Conservation (phyloP, 1,140 invertebrate genomes). For the Polypedilum vanderplanki region DNA sequence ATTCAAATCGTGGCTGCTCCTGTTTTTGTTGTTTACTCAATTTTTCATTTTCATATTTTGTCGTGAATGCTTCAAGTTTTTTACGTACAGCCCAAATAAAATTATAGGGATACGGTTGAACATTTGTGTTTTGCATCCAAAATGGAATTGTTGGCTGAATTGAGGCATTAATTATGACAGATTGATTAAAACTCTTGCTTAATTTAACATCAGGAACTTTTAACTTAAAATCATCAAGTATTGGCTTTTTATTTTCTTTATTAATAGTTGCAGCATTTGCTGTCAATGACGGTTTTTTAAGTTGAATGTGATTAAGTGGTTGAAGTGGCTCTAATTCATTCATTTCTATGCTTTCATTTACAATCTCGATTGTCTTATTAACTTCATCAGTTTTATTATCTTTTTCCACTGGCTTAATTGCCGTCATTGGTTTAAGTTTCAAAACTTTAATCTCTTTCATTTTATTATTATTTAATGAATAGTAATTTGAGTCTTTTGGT, state of each 20-base stretch:
- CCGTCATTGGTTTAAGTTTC: neutral
- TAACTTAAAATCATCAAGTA: neutral
- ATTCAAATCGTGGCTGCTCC: neutral
- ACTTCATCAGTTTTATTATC: neutral
- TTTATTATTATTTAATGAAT: neutral
- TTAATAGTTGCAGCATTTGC: too few relatives aligned
- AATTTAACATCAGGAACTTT: neutral
- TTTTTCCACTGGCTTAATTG: neutral
- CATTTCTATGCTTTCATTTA: neutral
- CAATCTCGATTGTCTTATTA: neutral
- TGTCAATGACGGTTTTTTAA: neutral
- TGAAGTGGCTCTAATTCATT: neutral
- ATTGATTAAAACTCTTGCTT: neutral
- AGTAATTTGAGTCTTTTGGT: neutral
- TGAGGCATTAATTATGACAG: neutral
- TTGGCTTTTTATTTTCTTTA: neutral
- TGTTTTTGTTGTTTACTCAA: slow-evolving; percentile 14
- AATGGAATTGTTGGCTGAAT: slow-evolving; percentile 31
- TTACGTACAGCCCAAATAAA: slow-evolving; percentile 35
- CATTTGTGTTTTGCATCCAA: slow-evolving; percentile 33
- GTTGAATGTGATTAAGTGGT: too few relatives aligned
- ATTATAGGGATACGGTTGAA: slow-evolving; percentile 35
- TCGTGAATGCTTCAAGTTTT: slow-evolving; percentile 34
- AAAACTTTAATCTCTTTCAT: neutral
- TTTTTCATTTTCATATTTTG: slow-evolving; percentile 26